Conservation (phyloP, 2,888 invertebrate species). For the Ischnura elegans region DNA sequence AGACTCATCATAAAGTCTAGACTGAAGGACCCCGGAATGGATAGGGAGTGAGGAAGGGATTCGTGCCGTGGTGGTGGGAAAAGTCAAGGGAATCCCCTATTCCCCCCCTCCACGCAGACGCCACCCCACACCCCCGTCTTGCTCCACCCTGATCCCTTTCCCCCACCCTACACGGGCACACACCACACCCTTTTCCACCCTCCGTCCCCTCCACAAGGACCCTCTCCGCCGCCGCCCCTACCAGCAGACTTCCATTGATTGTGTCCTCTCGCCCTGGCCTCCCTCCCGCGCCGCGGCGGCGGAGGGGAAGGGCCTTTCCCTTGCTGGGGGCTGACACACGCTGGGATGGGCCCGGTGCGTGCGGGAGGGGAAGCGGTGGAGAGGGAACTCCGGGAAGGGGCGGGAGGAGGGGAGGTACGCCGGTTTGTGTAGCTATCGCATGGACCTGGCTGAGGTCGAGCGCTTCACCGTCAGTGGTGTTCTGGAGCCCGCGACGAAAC, state of each 20-base stretch:
- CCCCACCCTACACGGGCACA: not conserved
- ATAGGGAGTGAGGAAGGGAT: not conserved
- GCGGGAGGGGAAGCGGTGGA: not conserved
- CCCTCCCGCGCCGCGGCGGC: not conserved
- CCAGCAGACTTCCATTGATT: slow-evolving; percentile 55
- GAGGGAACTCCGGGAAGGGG: not conserved
- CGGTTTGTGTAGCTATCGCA: slow-evolving; percentile 5
- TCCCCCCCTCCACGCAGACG: not conserved
- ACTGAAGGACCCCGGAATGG: too few species aligned
- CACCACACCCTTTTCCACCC: not conserved
- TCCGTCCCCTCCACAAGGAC: not conserved
- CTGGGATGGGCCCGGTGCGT: not conserved
- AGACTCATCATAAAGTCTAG: too few species aligned
- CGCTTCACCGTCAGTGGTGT: slow-evolving; percentile 23
- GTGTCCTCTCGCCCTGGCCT: not conserved
- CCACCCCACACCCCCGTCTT: not conserved
- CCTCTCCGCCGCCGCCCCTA: not conserved
- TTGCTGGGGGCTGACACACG: not conserved
- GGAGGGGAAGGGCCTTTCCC: not conserved
- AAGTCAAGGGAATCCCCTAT: not conserved
- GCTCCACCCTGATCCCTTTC: too few species aligned
- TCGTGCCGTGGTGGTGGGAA: too few species aligned
- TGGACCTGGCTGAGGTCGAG: not conserved
- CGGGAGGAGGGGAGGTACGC: not conserved
- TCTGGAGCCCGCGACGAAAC: not conserved